A percentile compares a stretch with the other conserved stretches of the same genome.
phyloP scores from a whole-genome alignment of 2,888 invertebrate genomes.

The Drosophila acutilabella region DNA sequence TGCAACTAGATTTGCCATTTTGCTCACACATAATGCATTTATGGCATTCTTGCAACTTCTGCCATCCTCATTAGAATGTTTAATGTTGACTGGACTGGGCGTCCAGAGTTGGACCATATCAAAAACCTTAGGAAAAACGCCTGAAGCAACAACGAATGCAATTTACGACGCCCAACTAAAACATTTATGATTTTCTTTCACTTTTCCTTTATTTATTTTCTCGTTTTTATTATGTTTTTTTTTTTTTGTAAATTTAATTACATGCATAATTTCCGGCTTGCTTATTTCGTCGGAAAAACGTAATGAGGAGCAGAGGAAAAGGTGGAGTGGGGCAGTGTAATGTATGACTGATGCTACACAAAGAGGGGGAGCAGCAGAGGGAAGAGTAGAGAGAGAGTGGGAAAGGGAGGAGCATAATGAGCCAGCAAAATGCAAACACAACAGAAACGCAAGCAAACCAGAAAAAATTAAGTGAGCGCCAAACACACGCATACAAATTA shows the following conservation, averaged over 20 bases:
- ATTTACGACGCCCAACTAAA: conserved; percentile 31
- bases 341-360: conserved; percentile 21
- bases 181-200: conserved; percentile 24
- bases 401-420: conserved; percentile 59
- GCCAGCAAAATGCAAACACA: conserved; percentile 75
- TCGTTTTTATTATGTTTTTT: conserved; percentile 1
- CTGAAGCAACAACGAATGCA: conserved; percentile 21
- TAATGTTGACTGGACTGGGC: background rate
- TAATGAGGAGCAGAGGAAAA: conserved; percentile 19
- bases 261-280: conserved; percentile 57
- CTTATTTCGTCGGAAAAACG: conserved; percentile 35
- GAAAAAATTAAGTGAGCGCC: conserved; percentile 67
- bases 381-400: background rate
- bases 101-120: background rate
- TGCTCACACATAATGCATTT: conserved; percentile 4
- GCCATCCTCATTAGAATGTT: conserved; percentile 1
- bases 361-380: background rate
- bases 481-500: conserved; percentile 44
- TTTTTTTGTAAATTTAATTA: conserved; percentile 56
- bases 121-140: conserved; percentile 8
- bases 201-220: conserved; percentile 1
- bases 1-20: conserved; percentile 1
- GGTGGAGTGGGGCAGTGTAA: conserved; percentile 4
- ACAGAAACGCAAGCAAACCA: conserved; percentile 60
- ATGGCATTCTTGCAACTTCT: conserved; percentile 5